phyloP scores from a whole-genome alignment of 2,113 vertebrate genomes.

The Crotalus horridus region DNA sequence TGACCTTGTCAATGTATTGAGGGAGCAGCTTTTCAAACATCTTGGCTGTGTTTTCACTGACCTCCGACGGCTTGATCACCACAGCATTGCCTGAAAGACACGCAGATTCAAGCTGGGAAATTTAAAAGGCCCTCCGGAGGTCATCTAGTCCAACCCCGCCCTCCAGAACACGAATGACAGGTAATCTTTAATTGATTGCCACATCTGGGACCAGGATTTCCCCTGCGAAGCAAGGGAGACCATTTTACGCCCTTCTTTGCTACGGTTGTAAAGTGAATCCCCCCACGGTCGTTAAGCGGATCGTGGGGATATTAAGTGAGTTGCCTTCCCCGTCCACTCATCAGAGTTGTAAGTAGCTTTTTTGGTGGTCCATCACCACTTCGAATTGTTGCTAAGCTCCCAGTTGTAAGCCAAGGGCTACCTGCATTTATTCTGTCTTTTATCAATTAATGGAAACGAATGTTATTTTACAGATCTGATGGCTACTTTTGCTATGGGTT shows the following conservation, averaged over 20 bases:
- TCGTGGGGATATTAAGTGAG: too few relatives aligned
- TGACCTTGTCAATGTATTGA: conserved; percentile 87
- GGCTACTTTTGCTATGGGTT: background rate
- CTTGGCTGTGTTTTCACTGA: conserved; percentile 79
- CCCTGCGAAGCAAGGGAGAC: too few relatives aligned
- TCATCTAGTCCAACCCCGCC: background rate
- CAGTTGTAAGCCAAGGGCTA: too few relatives aligned
- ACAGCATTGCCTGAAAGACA: conserved; percentile 82
- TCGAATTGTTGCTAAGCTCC: too few relatives aligned
- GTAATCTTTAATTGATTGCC: background rate
- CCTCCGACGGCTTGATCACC: conserved; percentile 88
- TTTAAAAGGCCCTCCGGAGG: background rate
- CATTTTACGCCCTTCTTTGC: too few relatives aligned
- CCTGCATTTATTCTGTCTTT: background rate
- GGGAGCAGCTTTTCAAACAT: conserved; percentile 81
- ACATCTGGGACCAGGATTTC: too few relatives aligned
- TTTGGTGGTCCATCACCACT: too few relatives aligned
- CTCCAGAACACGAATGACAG: background rate
- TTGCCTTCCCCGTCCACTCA: too few relatives aligned
- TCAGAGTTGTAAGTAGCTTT: too few relatives aligned
- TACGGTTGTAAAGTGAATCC: too few relatives aligned
- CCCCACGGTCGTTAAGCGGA: too few relatives aligned
- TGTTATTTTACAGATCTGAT: background rate
- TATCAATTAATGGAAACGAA: background rate
- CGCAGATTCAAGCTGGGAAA: background rate